phyloP scores from a whole-genome alignment of 1,140 invertebrate species.

The Octopus bimaculoides region DNA sequence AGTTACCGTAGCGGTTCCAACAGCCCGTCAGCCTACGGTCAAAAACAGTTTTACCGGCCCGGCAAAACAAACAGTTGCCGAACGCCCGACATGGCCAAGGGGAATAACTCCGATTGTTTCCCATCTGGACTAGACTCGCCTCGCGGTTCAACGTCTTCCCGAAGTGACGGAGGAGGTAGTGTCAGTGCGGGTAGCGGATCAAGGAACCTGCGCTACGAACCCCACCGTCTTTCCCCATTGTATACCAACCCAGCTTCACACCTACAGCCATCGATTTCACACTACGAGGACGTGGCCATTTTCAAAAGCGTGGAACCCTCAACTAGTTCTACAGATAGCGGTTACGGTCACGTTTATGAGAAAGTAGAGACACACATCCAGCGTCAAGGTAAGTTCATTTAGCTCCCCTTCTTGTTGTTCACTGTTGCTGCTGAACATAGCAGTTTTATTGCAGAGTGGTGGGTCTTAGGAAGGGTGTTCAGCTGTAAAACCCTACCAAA shows the following conservation, averaged over 20 bases:
- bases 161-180: neutral
- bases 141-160: neutral
- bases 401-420: neutral
- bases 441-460: no score
- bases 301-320: constrained; percentile 48
- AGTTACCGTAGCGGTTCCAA: neutral
- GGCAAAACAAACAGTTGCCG: neutral
- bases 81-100: neutral
- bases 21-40: neutral
- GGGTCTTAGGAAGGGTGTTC: no score
- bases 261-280: constrained; percentile 27
- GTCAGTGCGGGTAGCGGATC: neutral
- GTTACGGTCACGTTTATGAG: constrained; percentile 47
- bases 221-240: neutral
- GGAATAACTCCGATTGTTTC: constrained; percentile 2
- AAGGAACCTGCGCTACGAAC: neutral
- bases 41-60: neutral
- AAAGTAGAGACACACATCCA: constrained; percentile 28
- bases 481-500: no score
- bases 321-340: constrained; percentile 54
- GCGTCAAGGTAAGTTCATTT: constrained; percentile 36
- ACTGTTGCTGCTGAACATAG: no score
- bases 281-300: constrained; percentile 47
- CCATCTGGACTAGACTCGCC: neutral
- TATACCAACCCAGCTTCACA: neutral